Conservation (phyloP, 64 coral and sea anemone species). For the Montipora sp. region DNA sequence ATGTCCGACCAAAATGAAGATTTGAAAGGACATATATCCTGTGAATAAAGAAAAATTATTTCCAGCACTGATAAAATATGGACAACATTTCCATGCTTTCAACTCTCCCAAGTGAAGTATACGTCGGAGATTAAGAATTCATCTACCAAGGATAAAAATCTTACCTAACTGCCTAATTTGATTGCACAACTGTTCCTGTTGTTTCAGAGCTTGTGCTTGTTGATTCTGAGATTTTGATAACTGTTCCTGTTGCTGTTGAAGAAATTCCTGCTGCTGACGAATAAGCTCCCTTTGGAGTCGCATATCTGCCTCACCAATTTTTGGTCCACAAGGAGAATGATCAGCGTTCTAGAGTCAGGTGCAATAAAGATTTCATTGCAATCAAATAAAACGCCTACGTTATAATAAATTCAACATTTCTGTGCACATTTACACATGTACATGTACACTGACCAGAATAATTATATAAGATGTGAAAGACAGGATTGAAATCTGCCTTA, state of each 20-base stretch:
- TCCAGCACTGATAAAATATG: too few species aligned
- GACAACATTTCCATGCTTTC: too few species aligned
- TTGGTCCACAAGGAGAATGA: conserved; percentile 35
- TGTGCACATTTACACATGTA: too few species aligned
- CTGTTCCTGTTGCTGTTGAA: conserved; percentile 72
- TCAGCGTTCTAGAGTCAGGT: not conserved
- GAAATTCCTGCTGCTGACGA: conserved; percentile 83
- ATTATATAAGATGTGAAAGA: too few species aligned
- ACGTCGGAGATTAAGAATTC: too few species aligned
- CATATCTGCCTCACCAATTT: conserved; percentile 63
- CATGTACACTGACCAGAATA: too few species aligned
- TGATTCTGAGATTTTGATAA: conserved; percentile 70
- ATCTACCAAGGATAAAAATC: not conserved
- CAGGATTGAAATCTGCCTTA: too few species aligned
- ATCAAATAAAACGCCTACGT: not conserved
- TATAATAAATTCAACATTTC: too few species aligned
- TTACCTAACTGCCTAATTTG: conserved; percentile 84
- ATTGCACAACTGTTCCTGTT: conserved; percentile 75
- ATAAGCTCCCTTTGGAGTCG: conserved; percentile 78
- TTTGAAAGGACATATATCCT: too few species aligned
- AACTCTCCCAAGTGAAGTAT: too few species aligned
- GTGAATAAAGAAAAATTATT: too few species aligned
- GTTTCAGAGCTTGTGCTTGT: conserved; percentile 72
- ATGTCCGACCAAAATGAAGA: too few species aligned
- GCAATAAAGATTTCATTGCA: not conserved